Evolutionary conservation across 2,888 invertebrate species (phyloP), one percentile per base, ranked within the genome.

Genomic region (Lepidonotus clava): DNA sequence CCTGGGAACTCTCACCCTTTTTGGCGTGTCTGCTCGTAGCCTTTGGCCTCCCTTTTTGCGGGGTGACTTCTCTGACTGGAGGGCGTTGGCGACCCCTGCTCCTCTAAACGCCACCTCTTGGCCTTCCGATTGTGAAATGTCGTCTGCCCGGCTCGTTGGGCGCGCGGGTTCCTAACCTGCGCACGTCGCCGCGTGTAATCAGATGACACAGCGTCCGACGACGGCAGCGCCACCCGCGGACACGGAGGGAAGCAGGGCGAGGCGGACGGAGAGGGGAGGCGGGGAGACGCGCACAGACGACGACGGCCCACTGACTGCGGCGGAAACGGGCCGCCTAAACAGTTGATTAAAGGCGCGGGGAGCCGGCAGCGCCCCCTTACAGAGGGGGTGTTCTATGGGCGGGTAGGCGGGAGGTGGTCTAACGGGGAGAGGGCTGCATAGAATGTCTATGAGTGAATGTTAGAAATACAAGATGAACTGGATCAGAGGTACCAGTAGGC

Each of bases 311-410:
- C 36, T 11, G 71, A 71, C 38, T 34, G 38, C 71, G 71, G 71
- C 61, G 71, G 36, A 71, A 38, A 34, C 71, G 71, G 41, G 46
- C 46, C 76, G 76, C 76, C 28, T 76, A 76, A 76, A 76, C 76
- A 40, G 36, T 76, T 76, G 76, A 76, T 76, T 76, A 76, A 76
- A 40, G 76, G 38, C 38, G 80, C 41, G 80, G 46, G 80, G 46
- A 80, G 28, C 14, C 41, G 28, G 80, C 76, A 28, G 40, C 38
- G 28, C 76, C 76, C 40, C 76, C 21, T 0, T 8, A 24, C 4
- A 24, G 46, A 28, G 11, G 46, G 80, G 80, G 80, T 46, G 11
- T 28, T 76, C 40, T 21, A 11, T 0, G 40, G 18, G n/a, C 76
- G 14, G 76, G 4, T 6, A 36, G 76, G 38, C 38, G 36, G 76